These are phyloP conservation scores for Mylabris phalerata DNA, from an alignment of 1,140 invertebrate species.

Conservation along the genomic window DNA sequence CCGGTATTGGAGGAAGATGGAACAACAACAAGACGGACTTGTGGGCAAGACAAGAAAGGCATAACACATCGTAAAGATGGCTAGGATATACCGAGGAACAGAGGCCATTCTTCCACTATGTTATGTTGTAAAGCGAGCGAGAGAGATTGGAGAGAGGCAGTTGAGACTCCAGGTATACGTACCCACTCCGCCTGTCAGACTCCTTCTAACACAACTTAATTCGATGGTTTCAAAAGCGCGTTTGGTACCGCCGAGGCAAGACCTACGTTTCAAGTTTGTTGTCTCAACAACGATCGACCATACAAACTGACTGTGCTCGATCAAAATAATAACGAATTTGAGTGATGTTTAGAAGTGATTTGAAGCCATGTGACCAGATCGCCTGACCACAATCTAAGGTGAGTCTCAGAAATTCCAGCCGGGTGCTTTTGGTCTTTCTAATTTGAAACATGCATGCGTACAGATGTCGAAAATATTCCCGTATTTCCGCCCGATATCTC, in stretches of 20 bases:
- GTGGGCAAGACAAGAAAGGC: conserved; percentile 17
- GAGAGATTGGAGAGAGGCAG: not conserved
- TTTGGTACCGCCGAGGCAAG: conserved; percentile 9
- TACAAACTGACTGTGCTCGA: not conserved
- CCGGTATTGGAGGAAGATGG: conserved; percentile 8
- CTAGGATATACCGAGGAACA: conserved; percentile 5
- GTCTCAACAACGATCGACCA: not conserved
- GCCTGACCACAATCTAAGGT: conserved; percentile 5
- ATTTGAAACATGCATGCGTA: conserved; percentile 10
- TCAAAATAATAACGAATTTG: not conserved
- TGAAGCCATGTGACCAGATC: conserved; percentile 10
- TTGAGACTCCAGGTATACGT: conserved; percentile 12
- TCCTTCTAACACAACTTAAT: conserved; percentile 25
- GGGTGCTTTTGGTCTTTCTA: conserved; percentile 1
- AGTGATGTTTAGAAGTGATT: not conserved
- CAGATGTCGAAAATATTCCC: not conserved
- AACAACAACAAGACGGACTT: conserved; percentile 13
- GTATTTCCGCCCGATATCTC: not conserved
- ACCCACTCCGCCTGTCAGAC: conserved; percentile 22
- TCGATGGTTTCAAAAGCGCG: conserved; percentile 17
- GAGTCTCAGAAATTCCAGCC: conserved; percentile 1
- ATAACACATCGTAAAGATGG: conserved; percentile 23
- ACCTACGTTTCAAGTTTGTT: conserved; percentile 6
- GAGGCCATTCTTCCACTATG: not conserved
- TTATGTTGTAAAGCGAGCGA: not conserved